Evolutionary conservation across 1,140 invertebrate species (phyloP).

Genomic region (Lepidurus packardi): DNA sequence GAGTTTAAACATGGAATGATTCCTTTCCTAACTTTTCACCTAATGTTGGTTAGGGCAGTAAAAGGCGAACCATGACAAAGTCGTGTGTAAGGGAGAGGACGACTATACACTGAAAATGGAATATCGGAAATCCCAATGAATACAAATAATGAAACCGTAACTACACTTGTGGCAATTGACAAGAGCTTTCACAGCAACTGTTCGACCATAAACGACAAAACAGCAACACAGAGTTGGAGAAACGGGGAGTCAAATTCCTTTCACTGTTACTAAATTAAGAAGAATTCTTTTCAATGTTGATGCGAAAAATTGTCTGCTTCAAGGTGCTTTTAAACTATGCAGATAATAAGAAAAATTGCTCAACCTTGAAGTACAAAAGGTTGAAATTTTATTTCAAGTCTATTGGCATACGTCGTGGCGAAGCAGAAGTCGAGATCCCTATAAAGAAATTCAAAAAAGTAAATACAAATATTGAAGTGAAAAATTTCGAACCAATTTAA

Average conservation of each 20-base stretch:
- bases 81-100: not conserved
- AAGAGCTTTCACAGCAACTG: not conserved
- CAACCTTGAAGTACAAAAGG: not conserved
- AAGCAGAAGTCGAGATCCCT: not conserved
- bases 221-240: not conserved
- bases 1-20: not conserved
- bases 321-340: not conserved
- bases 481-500: not conserved
- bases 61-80: not conserved
- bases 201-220: constrained; percentile 1
- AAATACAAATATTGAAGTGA: not conserved
- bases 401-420: not conserved
- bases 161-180: not conserved
- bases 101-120: not conserved
- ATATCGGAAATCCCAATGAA: not conserved
- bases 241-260: not conserved
- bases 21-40: not conserved
- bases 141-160: not conserved
- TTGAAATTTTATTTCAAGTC: not conserved
- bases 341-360: not conserved
- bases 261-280: not conserved
- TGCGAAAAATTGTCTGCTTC: not conserved
- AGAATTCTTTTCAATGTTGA: not conserved
- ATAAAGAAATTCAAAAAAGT: not conserved
- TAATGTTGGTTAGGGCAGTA: not conserved